Evolutionary conservation across 2,797 vertebrate genomes (phyloP).

Genomic region (Peromyscus aztecus): DNA sequence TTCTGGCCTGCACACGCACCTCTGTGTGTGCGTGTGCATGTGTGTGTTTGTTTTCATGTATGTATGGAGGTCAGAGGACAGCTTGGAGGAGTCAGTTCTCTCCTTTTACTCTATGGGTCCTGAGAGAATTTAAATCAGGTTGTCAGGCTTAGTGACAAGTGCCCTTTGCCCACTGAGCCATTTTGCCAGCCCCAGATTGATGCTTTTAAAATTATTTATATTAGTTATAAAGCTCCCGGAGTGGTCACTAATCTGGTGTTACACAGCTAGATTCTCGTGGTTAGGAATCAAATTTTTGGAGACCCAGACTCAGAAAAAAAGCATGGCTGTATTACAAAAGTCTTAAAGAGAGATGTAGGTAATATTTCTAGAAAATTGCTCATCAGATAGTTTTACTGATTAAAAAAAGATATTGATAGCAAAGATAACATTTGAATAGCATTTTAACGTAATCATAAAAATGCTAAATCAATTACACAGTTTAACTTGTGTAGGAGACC

Average conservation of each 20-base stretch:
- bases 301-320: slow-evolving; percentile 46
- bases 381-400: slow-evolving; percentile 36
- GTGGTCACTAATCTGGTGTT: neutral
- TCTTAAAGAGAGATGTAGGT: slow-evolving; percentile 29
- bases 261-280: slow-evolving; percentile 1
- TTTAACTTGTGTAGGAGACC: neutral
- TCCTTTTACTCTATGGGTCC: neutral
- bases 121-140: neutral
- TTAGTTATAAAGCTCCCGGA: neutral
- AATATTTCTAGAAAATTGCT: slow-evolving; percentile 49
- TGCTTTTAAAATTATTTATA: neutral
- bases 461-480: slow-evolving; percentile 36
- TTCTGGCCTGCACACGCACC: neutral
- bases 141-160: neutral
- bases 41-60: neutral
- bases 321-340: neutral
- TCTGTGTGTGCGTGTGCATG: neutral
- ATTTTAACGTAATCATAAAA: slow-evolving; percentile 45
- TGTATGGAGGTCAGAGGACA: neutral
- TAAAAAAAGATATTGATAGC: slow-evolving; percentile 40
- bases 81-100: neutral
- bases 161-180: neutral
- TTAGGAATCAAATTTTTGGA: slow-evolving; percentile 38
- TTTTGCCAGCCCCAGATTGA: neutral
- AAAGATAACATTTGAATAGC: slow-evolving; percentile 26